These are phyloP conservation scores for Atta colombica DNA, from an alignment of 1,140 invertebrate genomes.

Conservation along the genomic window DNA sequence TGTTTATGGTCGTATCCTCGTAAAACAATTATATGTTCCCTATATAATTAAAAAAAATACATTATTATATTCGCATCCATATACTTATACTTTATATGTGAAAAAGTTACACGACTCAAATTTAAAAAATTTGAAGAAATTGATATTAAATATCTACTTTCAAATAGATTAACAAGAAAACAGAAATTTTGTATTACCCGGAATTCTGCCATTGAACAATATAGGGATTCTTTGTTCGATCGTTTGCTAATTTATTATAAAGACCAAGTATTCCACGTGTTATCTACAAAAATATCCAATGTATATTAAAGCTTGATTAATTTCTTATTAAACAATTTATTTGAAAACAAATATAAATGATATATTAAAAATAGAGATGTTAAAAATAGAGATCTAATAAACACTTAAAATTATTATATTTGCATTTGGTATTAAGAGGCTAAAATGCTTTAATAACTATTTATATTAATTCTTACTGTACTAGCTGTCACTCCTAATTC, in stretches of 20 bases:
- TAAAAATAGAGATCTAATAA: not conserved
- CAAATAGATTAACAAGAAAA: not conserved
- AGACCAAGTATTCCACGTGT: slow-evolving; percentile 67
- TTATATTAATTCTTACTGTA: slow-evolving; percentile 34
- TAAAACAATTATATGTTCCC: slow-evolving; percentile 75
- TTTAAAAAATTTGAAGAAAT: not conserved
- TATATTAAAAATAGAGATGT: not conserved
- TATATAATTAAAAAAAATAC: slow-evolving; percentile 29
- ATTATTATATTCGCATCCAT: not conserved
- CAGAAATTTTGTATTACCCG: slow-evolving; percentile 65
- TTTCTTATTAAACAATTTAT: slow-evolving; percentile 4
- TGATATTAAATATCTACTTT: not conserved
- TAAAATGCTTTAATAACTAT: slow-evolving; percentile 8
- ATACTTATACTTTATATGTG: not conserved
- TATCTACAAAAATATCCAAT: slow-evolving; percentile 69
- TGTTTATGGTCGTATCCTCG: slow-evolving; percentile 77
- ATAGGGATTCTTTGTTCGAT: slow-evolving; percentile 59
- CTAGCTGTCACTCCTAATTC: slow-evolving; percentile 66
- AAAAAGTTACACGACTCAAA: not conserved
- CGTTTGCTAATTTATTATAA: slow-evolving; percentile 58
- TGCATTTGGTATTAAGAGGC: not conserved
- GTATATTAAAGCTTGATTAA: not conserved
- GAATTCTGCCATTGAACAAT: slow-evolving; percentile 68
- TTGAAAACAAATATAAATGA: not conserved
- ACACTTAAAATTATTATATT: slow-evolving; percentile 10